Evolutionary conservation across 2,797 vertebrate genomes (phyloP), one percentile per base, ranked within the genome.

Genomic region (Spinus pinus): DNA sequence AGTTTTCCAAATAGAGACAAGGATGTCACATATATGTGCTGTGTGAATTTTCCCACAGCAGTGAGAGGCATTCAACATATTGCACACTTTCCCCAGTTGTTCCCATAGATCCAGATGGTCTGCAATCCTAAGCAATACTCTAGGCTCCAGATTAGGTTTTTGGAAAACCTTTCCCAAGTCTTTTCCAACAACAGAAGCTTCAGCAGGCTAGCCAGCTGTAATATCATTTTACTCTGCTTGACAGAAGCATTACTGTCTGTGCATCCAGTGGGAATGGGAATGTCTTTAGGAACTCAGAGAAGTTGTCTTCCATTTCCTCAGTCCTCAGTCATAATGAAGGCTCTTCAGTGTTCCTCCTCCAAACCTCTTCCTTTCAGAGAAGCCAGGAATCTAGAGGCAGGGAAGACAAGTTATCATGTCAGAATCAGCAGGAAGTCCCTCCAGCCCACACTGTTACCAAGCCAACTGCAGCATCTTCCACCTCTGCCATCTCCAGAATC

Each of bases 361-460:
- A 98, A 99, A 99, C 46, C 99, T 98, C 88, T 99, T 99, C 85
- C 98, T 98, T 97, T 99, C 99, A 66, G 98, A 97, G 96, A 99
- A 99, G 91, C 98, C 98, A 8, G 98, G 95, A 97, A 99, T 98
- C 99, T 99, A 98, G 44, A 85, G 80, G 91, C 19, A 95, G 58
- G 66, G 90, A 96, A 95, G 66, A 93, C 28, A 90, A 81, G 54
- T 30, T 3, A 3, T 70, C 73, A 88, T 14, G 23, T 92, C 69
- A 93, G 56, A 90, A 88, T 47, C 20, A 82, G 62, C 66, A 50
- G 22, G 44, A 96, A 53, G 61, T 94, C 82, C 53, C 79, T 56
- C 65, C 41, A 49, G 69, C 35, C 62, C 75, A 47, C 41, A 71
- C 30, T 37, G 71, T 86, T 85, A 74, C 73, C 80, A 93, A 88